phyloP scores from a whole-genome alignment of 2,888 invertebrate species.

The Druceiella hillmani region DNA sequence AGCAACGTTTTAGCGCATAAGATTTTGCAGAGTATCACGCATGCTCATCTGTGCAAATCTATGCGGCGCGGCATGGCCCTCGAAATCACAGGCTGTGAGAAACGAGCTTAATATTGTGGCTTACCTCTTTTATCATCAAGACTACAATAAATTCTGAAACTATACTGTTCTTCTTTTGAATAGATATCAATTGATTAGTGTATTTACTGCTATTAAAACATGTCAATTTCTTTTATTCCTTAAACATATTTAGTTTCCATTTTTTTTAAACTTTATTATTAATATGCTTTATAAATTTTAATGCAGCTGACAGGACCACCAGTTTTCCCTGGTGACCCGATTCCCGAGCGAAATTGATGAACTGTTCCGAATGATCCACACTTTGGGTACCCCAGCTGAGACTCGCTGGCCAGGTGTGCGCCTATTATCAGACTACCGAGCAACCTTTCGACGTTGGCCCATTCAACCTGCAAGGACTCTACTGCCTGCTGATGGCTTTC shows the following conservation, averaged over 20 bases:
- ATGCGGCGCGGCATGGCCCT: too few species aligned
- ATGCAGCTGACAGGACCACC: slow-evolving; percentile 68
- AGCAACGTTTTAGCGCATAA: too few species aligned
- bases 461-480: slow-evolving; percentile 53
- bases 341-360: slow-evolving; percentile 99
- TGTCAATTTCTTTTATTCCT: not conserved
- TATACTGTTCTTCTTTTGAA: too few species aligned
- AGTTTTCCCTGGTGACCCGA: slow-evolving; percentile 91
- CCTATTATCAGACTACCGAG: slow-evolving; percentile 83
- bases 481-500: slow-evolving; percentile 60
- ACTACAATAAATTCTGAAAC: too few species aligned
- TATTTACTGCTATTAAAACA: too few species aligned
- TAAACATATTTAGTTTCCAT: slow-evolving; percentile 4
- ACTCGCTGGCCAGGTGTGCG: slow-evolving; percentile 76
- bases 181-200: too few species aligned
- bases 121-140: too few species aligned
- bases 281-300: not conserved
- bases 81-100: too few species aligned
- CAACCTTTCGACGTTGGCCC: slow-evolving; percentile 88
- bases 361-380: slow-evolving; percentile 91
- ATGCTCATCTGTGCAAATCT: too few species aligned
- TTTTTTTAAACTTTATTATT: slow-evolving; percentile 4
- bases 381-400: slow-evolving; percentile 90
- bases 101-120: too few species aligned
- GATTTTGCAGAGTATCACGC: too few species aligned